Evolutionary conservation across 2,113 vertebrate genomes (phyloP).

Genomic region (Trichechus manatus): DNA sequence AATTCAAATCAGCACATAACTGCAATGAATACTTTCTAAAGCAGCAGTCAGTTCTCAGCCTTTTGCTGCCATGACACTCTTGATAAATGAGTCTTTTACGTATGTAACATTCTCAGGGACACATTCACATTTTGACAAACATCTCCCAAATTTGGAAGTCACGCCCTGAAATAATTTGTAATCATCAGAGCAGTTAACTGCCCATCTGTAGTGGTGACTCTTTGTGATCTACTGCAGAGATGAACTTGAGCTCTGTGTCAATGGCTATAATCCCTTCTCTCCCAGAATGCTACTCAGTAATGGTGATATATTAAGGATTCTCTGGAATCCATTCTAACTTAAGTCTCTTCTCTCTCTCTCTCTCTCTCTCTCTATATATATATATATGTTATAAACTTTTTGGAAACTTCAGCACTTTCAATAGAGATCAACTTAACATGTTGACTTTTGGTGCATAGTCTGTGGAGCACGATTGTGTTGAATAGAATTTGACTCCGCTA

Average conservation of each 20-base stretch:
- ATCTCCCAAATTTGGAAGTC: conserved; percentile 12
- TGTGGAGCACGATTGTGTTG: neutral
- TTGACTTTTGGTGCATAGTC: neutral
- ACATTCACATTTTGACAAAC: conserved; percentile 5
- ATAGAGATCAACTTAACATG: neutral
- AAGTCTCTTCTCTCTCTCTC: neutral
- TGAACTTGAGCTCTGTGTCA: neutral
- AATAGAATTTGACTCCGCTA: neutral
- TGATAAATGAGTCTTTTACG: neutral
- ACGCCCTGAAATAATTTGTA: neutral
- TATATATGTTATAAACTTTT: neutral
- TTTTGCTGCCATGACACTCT: neutral
- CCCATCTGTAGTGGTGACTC: neutral
- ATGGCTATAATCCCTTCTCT: neutral
- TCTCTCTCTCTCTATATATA: too few species aligned
- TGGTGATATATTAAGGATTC: neutral
- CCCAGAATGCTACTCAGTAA: neutral
- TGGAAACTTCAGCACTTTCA: neutral
- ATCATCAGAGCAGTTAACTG: conserved; percentile 4
- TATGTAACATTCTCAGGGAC: neutral
- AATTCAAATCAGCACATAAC: neutral
- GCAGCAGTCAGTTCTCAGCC: neutral
- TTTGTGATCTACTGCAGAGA: neutral
- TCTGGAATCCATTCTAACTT: neutral
- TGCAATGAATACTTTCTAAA: neutral